A percentile compares a stretch with the other conserved stretches of the same genome.
Evolutionary conservation across 92 coral and sea anemone genomes (phyloP).

Genomic region (Paramuricea clavata): DNA sequence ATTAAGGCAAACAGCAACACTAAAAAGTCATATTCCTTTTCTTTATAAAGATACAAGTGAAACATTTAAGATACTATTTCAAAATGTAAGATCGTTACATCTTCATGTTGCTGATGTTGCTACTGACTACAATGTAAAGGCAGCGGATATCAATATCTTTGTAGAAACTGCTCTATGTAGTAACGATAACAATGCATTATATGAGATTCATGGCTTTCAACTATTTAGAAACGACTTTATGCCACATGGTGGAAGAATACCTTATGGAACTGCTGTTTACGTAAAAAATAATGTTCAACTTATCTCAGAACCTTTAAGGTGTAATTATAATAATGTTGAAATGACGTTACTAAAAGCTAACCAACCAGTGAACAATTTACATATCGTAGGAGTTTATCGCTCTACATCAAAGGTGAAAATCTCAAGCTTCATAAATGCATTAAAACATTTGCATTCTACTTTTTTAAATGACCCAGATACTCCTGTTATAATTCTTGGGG

Average conservation of each 20-base stretch:
- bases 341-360: background rate
- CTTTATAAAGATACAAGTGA: background rate
- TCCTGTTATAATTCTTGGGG: background rate
- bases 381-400: constrained; percentile 67
- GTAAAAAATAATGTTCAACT: constrained; percentile 40
- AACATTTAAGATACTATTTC: background rate
- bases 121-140: background rate
- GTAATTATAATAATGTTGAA: constrained; percentile 62
- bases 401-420: constrained; percentile 58
- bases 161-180: constrained; percentile 11
- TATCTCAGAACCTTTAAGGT: constrained; percentile 40
- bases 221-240: constrained; percentile 26
- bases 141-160: constrained; percentile 1
- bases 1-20: background rate
- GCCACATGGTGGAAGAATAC: constrained; percentile 16
- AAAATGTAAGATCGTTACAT: background rate
- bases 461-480: constrained; percentile 19
- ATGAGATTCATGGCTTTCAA: constrained; percentile 10
- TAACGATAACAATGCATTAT: background rate
- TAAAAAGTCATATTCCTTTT: background rate
- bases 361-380: constrained; percentile 28
- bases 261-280: constrained; percentile 36
- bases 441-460: constrained; percentile 47
- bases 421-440: background rate
- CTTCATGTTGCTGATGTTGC: background rate